A percentile compares a stretch with the other conserved stretches of the same genome.
phyloP scores from a whole-genome alignment of 1,140 invertebrate genomes.

The Lanistes nyassanus region DNA sequence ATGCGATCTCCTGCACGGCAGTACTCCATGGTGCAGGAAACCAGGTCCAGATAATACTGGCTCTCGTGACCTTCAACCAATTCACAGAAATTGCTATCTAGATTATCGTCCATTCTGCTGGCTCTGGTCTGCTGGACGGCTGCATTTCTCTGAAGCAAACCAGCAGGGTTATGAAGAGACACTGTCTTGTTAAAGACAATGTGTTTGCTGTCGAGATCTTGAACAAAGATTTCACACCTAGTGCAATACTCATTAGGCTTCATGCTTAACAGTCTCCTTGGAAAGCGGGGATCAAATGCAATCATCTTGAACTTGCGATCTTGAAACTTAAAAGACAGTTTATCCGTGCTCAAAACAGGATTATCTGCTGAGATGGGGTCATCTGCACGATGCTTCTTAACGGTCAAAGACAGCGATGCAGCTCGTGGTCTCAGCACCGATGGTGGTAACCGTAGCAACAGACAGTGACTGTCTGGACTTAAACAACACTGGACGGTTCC shows the following conservation, averaged over 20 bases:
- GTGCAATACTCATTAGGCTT: constrained; percentile 14
- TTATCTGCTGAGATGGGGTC: constrained; percentile 14
- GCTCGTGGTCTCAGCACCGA: constrained; percentile 1
- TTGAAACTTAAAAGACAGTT: constrained; percentile 3
- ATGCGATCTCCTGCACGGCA: constrained; percentile 11
- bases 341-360: constrained; percentile 10
- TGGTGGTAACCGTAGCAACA: constrained; percentile 18
- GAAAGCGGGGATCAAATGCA: constrained; percentile 13
- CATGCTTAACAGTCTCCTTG: constrained; percentile 16
- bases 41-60: background rate
- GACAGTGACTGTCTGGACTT: constrained; percentile 14
- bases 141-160: background rate
- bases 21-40: constrained; percentile 9
- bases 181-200: constrained; percentile 10
- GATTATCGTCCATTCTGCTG: background rate
- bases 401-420: constrained; percentile 7
- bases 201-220: constrained; percentile 6
- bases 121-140: background rate
- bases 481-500: constrained; percentile 12
- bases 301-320: constrained; percentile 23
- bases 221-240: constrained; percentile 11
- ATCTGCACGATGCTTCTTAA: background rate
- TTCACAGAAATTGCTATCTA: background rate
- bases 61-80: background rate
- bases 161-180: background rate